phyloP scores from a whole-genome alignment of 2,797 vertebrate genomes.

The Babyrousa celebensis region DNA sequence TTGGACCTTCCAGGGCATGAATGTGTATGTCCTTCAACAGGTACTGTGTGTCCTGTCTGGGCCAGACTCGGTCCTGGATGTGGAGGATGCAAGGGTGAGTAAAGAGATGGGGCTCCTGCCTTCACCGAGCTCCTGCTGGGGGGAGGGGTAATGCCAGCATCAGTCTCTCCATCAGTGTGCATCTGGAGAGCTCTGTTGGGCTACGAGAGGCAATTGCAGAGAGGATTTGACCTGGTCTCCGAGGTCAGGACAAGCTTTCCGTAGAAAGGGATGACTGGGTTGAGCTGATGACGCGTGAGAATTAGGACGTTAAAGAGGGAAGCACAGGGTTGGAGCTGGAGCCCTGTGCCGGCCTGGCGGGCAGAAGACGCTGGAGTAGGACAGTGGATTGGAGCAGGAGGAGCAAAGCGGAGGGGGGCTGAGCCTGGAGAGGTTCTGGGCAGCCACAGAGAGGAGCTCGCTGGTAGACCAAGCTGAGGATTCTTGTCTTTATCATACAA shows the following conservation, averaged over 20 bases:
- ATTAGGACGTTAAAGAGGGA: neutral
- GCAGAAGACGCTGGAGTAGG: neutral
- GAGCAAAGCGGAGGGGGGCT: accelerated
- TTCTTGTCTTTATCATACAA: neutral
- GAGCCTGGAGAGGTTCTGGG: neutral
- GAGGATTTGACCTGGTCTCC: neutral
- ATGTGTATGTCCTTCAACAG: neutral
- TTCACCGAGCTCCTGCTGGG: neutral
- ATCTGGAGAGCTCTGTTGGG: neutral
- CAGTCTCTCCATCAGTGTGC: constrained; percentile 12
- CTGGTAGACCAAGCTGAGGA: neutral
- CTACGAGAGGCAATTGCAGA: neutral
- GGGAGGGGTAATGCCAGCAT: neutral
- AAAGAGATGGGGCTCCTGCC: neutral
- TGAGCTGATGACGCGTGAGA: neutral
- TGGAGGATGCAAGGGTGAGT: neutral
- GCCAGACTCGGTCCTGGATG: neutral
- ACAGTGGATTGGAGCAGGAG: neutral
- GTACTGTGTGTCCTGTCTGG: neutral
- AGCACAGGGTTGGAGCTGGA: neutral
- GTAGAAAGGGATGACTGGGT: neutral
- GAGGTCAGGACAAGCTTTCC: neutral
- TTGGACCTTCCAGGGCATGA: neutral
- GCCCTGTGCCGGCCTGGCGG: accelerated
- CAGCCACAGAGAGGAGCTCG: neutral